These are phyloP conservation scores for Leguminivora glycinivorella DNA, from an alignment of 1,140 invertebrate genomes.

Conservation along the genomic window DNA sequence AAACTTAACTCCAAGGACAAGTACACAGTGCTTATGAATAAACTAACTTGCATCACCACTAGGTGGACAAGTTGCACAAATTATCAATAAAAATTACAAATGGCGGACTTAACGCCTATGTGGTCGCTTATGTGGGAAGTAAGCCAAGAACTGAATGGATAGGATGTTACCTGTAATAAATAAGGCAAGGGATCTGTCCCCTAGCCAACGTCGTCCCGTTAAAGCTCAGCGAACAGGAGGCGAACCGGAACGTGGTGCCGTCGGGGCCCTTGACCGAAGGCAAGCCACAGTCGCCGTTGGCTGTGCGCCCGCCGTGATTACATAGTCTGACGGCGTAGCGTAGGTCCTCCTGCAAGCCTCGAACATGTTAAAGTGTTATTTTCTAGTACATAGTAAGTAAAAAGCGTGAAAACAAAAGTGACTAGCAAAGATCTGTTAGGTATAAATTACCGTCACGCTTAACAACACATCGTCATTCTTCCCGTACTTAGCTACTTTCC, in stretches of 20 bases:
- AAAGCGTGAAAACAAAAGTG: too few species aligned
- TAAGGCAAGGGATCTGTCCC: slow-evolving; percentile 96
- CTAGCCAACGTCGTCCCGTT: slow-evolving; percentile 96
- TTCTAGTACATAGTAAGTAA: too few species aligned
- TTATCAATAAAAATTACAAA: too few species aligned
- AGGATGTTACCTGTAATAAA: slow-evolving; percentile 84
- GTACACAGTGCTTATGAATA: too few species aligned
- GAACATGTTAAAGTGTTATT: background rate
- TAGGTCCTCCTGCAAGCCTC: slow-evolving; percentile 84
- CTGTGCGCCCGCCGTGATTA: slow-evolving; percentile 95
- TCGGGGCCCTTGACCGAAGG: slow-evolving; percentile 93
- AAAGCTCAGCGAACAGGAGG: slow-evolving; percentile 94
- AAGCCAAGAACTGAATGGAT: background rate
- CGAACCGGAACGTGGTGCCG: slow-evolving; percentile 95
- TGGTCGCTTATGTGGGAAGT: background rate
- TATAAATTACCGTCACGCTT: too few species aligned
- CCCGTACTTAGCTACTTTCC: too few species aligned
- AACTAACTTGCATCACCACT: too few species aligned
- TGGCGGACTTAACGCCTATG: too few species aligned
- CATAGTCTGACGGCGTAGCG: slow-evolving; percentile 94
- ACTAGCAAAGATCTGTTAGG: too few species aligned
- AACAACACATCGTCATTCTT: too few species aligned
- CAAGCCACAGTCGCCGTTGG: slow-evolving; percentile 95
- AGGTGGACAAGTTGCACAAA: too few species aligned
- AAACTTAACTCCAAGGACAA: too few species aligned